Base-by-base conservation (phyloP, 1,140 invertebrate species). In the Sitodiplosis mosellana region DNA sequence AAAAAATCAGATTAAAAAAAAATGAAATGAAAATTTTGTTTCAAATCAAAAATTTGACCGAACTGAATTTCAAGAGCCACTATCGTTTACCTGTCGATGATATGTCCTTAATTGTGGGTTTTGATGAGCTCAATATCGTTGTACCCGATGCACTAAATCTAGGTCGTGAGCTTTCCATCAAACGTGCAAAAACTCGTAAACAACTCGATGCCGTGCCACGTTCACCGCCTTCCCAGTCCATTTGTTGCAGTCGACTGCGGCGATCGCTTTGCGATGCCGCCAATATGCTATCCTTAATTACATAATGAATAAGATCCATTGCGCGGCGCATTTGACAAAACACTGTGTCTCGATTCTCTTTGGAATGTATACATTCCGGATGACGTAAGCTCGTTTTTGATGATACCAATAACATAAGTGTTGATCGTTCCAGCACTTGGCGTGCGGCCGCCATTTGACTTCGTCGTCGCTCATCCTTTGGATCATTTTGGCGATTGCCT, bases 251-350 rank as follows among this genome's bases (percentile, higher is more conserved):
- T 72, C 76, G 57, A n/a, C 56, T 52, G 47, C 56, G 53, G 43
- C 55, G 21, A 3, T 42, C 42, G 15, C 55, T 45, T 54, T n/a
- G 59, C 15, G 55, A 45, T 1, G 61, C 60, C 52, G 80, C 77
- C 33, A 86, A 66, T 10, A 91, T 82, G 5, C 90, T 90, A 60
- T 96, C 91, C 61, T 92, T 90, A 15, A 97, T 87, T 42, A 98
- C 90, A 64, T 89, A 91, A 69, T 97, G 93, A 59, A 99, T 92
- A 36, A 97, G 75, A 66, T 98, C 91, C 79, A 99, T 90, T 15
- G 93, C 91, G 52, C 91, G 75, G 50, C 92, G 72, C 83, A 99
- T 98, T 67, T 95, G 89, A 59, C 88, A 91, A 68, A 94, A 93
- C 6, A 99, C 92, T 0, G 92, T 95, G 63, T 97, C 92, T 8